These are phyloP conservation scores for Tenthredo scrophulariae DNA, from an alignment of 2,888 invertebrate genomes.

Conservation along the genomic window DNA sequence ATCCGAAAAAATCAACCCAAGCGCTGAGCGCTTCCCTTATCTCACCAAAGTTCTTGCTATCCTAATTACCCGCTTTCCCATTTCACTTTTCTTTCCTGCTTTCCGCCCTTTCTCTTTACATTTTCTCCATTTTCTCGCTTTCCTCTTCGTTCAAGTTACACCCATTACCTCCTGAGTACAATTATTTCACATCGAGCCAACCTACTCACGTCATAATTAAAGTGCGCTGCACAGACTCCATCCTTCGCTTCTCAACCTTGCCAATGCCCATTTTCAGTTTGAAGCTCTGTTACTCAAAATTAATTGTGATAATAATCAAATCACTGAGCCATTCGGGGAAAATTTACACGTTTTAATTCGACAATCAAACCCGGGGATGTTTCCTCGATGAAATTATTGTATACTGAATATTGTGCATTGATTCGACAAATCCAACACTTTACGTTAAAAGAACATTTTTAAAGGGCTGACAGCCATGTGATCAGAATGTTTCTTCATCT, in stretches of 20 bases:
- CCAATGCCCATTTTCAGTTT: background rate
- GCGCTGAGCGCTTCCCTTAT: background rate
- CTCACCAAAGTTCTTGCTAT: constrained; percentile 22
- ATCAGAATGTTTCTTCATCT: background rate
- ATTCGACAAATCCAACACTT: background rate
- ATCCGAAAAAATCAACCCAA: constrained; percentile 3
- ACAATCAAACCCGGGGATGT: background rate
- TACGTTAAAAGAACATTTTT: background rate
- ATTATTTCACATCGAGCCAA: constrained; percentile 39
- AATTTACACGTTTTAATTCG: background rate
- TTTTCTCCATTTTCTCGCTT: background rate
- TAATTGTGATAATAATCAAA: background rate
- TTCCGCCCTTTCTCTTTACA: background rate
- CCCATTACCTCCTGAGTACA: constrained; percentile 32
- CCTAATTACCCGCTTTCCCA: constrained; percentile 36
- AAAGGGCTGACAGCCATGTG: background rate
- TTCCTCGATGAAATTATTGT: background rate
- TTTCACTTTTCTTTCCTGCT: constrained; percentile 8
- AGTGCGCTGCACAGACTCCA: constrained; percentile 25
- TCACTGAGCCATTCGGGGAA: background rate
- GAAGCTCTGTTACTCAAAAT: background rate
- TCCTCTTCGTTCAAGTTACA: constrained; percentile 27
- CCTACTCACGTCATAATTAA: constrained; percentile 42
- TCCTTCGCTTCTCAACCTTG: background rate
- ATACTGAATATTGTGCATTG: background rate